These are phyloP conservation scores for Mycalesis mineus DNA, from an alignment of 2,888 invertebrate species.

Conservation along the genomic window DNA sequence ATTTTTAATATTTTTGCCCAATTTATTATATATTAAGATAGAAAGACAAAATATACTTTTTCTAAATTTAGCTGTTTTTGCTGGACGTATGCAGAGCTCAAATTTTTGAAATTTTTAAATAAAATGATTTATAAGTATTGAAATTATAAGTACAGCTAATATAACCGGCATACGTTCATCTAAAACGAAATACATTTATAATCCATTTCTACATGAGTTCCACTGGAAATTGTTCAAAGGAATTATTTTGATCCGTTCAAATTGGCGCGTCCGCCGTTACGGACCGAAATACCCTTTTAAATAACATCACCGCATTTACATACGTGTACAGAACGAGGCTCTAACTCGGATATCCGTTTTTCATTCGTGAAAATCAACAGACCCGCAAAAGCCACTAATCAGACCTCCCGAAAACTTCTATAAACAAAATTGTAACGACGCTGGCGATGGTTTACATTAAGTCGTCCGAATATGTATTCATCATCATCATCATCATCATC, in stretches of 20 bases:
- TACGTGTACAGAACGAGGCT: conserved; percentile 15
- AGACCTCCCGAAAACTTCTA: conserved; percentile 26
- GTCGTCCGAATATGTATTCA: neutral
- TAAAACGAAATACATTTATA: neutral
- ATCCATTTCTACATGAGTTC: conserved; percentile 4
- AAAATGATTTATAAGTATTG: no score
- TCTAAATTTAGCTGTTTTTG: no score
- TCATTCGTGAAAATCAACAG: conserved; percentile 28
- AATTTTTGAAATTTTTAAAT: no score
- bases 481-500: no score
- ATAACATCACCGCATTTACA: conserved; percentile 18
- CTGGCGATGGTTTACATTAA: conserved; percentile 3
- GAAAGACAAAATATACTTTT: no score
- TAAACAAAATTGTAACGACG: conserved; percentile 20
- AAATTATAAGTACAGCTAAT: no score
- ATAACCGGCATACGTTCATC: no score
- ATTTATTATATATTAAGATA: no score
- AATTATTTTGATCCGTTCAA: conserved; percentile 3
- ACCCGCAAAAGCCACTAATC: conserved; percentile 30
- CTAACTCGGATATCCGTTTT: conserved; percentile 25
- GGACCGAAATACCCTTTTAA: conserved; percentile 15
- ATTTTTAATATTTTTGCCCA: no score
- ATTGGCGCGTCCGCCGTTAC: neutral
- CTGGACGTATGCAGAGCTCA: no score
- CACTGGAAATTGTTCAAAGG: conserved; percentile 6